Evolutionary conservation across 1,140 invertebrate genomes (phyloP), one percentile per base, ranked within the genome.

Genomic region (Latrodectus geometricus): DNA sequence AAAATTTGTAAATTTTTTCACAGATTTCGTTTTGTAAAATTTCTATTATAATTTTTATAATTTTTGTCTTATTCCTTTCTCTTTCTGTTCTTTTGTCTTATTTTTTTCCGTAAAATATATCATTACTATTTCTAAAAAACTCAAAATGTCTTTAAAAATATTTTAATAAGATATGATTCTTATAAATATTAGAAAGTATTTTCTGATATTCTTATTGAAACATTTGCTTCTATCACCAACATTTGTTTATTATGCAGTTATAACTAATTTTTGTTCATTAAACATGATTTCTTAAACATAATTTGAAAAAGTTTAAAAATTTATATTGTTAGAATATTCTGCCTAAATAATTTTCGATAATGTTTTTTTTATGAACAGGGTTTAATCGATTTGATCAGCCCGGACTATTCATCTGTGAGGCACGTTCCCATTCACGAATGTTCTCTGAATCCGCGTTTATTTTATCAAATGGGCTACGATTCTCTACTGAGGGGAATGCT

Each of bases 381-480:
- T 2, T 80, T 76, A 52, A 8, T 87, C 7, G 76, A 79, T 23
- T 80, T 87, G 21, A 80, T 80, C 15, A 70, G 77, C 61, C 68
- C 68, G n/a, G 69, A 35, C 12, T 87, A 80, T 21, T 56, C 77
- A 2, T 52, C 56, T 35, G n/a, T 72, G 20, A 66, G 72, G 65
- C 54, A 79, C 8, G 80, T 80, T 80, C 85, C 85, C 4, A n/a
- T 87, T 7, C 85, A 87, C 56, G 74, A 49, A 21, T 70, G 50
- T 20, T 87, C 82, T 35, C 65, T 87, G 0, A 87, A 87, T 70
- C 86, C 86, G 49, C 78, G 75, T n/a, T 70, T 80, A 3, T 76
- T 87, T 21, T 87, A 87, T 23, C 78, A 87, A 61, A 82, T 76
- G 8, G 86, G 86, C 11, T 70, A 82, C 0, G 86, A 87, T 23